Evolutionary conservation across 2,888 invertebrate species (phyloP).

Genomic region (Amitus sp.): DNA sequence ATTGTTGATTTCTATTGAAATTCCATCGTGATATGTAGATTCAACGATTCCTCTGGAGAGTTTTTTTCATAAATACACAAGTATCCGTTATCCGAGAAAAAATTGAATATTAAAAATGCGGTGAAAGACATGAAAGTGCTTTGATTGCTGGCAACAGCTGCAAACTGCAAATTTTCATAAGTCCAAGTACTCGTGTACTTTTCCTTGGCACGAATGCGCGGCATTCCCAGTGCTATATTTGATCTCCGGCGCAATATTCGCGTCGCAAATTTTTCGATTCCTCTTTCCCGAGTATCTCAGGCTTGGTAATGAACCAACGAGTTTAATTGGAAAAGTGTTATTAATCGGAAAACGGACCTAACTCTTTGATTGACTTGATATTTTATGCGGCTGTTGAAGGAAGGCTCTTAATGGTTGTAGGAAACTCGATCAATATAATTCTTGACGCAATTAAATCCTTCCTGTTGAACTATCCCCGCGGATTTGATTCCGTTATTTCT

Average conservation of each 20-base stretch:
- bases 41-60: no score
- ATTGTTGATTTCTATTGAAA: no score
- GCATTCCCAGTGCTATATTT: conserved; percentile 2
- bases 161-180: not conserved
- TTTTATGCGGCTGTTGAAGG: not conserved
- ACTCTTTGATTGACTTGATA: not conserved
- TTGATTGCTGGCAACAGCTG: not conserved
- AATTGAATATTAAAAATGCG: not conserved
- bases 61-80: no score
- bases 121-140: not conserved
- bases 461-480: conserved; percentile 1
- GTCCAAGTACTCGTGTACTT: not conserved
- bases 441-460: conserved; percentile 2
- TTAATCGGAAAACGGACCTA: conserved; percentile 1
- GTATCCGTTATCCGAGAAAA: no score
- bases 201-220: not conserved
- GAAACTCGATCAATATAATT: conserved; percentile 5
- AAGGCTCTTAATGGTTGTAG: not conserved
- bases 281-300: not conserved
- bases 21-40: no score
- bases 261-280: not conserved
- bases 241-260: no score
- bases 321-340: conserved; percentile 2
- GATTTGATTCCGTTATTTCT: conserved; percentile 1
- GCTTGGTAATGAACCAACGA: not conserved